Evolutionary conservation across 2,888 invertebrate genomes (phyloP).

Genomic region (Carpatolechia fugitivella): DNA sequence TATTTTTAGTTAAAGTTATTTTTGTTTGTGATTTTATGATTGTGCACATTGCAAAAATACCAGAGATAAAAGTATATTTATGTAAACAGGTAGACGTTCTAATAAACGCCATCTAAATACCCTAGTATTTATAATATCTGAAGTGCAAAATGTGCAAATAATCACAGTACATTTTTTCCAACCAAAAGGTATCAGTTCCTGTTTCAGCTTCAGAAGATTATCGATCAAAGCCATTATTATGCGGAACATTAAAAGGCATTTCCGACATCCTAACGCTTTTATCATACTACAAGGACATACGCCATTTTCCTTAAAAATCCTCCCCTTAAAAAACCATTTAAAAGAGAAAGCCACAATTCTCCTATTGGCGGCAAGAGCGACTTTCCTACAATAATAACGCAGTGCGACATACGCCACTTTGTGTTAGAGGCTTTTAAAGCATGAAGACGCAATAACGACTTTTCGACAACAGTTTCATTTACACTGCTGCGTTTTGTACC

Average conservation of each 20-base stretch:
- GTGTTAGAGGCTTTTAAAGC: slow-evolving; percentile 17
- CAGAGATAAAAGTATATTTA: too few species aligned
- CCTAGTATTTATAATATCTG: too few species aligned
- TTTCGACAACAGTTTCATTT: neutral
- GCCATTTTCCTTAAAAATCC: slow-evolving; percentile 7
- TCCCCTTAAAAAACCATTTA: slow-evolving; percentile 8
- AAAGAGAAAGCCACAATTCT: slow-evolving; percentile 3
- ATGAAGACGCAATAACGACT: neutral
- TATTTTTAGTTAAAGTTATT: too few species aligned
- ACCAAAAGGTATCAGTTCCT: neutral
- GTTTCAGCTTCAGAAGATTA: neutral
- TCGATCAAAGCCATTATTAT: neutral
- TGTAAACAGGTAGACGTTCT: too few species aligned
- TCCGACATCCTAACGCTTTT: slow-evolving; percentile 2
- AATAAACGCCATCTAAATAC: too few species aligned
- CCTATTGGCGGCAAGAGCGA: neutral
- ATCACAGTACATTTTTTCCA: too few species aligned
- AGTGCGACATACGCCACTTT: slow-evolving; percentile 74
- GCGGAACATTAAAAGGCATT: neutral
- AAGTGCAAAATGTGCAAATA: too few species aligned
- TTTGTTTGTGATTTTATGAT: too few species aligned
- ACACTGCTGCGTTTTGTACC: neutral
- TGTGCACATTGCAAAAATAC: too few species aligned
- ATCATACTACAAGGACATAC: slow-evolving; percentile 3
- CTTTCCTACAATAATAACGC: slow-evolving; percentile 55